Conservation (phyloP, 1,140 invertebrate genomes). For the Goniozus legneri region DNA sequence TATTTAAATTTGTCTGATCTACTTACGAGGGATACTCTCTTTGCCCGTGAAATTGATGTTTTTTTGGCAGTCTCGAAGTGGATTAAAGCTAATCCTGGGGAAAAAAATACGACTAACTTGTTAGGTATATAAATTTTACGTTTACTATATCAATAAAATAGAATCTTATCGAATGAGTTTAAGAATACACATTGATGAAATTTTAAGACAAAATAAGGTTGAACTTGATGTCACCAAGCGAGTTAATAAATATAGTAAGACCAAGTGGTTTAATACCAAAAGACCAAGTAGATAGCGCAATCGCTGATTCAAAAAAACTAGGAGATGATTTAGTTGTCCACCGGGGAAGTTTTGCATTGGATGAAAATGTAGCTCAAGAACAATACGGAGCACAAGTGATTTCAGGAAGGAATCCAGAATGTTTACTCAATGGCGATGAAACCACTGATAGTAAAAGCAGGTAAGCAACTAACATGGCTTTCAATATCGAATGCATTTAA, state of each 20-base stretch:
- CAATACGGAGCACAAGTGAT: constrained; percentile 78
- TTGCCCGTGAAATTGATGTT: constrained; percentile 92
- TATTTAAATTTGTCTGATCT: constrained; percentile 76
- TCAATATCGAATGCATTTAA: constrained; percentile 2
- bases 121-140: constrained; percentile 21
- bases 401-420: constrained; percentile 81
- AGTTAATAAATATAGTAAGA: constrained; percentile 84
- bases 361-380: constrained; percentile 86
- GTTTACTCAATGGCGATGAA: constrained; percentile 87
- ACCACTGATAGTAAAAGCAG: constrained; percentile 86
- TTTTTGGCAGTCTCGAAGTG: constrained; percentile 85
- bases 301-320: constrained; percentile 76
- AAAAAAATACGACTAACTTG: constrained; percentile 56
- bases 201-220: constrained; percentile 67
- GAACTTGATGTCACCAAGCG: constrained; percentile 81
- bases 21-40: constrained; percentile 91
- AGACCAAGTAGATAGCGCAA: constrained; percentile 91
- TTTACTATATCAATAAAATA: not conserved
- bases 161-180: no score
- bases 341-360: constrained; percentile 73
- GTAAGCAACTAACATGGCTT: constrained; percentile 10
- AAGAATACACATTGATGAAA: no score
- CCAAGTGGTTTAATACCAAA: constrained; percentile 80
- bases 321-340: constrained; percentile 77
- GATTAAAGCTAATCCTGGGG: constrained; percentile 74